These are phyloP conservation scores for Myripristis jacobus DNA, from an alignment of 2,797 vertebrate species.

Conservation along the genomic window DNA sequence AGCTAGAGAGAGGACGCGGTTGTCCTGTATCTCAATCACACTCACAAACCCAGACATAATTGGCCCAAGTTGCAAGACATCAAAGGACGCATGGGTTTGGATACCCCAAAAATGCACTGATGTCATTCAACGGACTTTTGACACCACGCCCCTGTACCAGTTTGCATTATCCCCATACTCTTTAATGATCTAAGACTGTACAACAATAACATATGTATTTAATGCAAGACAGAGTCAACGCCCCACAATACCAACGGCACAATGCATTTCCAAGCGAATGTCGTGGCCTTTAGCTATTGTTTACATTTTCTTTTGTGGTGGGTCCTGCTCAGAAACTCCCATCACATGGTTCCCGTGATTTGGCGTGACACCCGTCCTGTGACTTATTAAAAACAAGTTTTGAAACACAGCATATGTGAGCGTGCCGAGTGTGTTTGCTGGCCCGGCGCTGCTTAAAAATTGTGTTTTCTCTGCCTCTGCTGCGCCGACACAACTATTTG, in stretches of 20 bases:
- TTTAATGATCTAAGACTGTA: slow-evolving; percentile 15
- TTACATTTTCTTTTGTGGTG: slow-evolving; percentile 37
- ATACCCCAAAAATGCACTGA: neutral
- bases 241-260: slow-evolving; percentile 22
- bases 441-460: neutral
- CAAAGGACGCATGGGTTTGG: neutral
- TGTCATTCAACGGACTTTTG: slow-evolving; percentile 11
- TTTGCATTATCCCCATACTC: slow-evolving; percentile 16
- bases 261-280: slow-evolving; percentile 34
- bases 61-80: slow-evolving; percentile 5
- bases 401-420: neutral
- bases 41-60: slow-evolving; percentile 23
- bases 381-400: neutral
- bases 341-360: slow-evolving; percentile 16
- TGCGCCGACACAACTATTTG: neutral
- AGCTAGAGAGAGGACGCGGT: slow-evolving; percentile 33
- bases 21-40: slow-evolving; percentile 32
- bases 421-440: neutral
- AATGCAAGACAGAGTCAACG: slow-evolving; percentile 30
- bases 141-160: neutral
- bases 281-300: slow-evolving; percentile 47
- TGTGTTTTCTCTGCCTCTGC: neutral
- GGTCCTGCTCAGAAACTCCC: slow-evolving; percentile 28
- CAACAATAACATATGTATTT: slow-evolving; percentile 28
- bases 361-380: slow-evolving; percentile 8